Evolutionary conservation across 2,888 invertebrate species (phyloP).

Genomic region (Drosophila aldrichi): DNA sequence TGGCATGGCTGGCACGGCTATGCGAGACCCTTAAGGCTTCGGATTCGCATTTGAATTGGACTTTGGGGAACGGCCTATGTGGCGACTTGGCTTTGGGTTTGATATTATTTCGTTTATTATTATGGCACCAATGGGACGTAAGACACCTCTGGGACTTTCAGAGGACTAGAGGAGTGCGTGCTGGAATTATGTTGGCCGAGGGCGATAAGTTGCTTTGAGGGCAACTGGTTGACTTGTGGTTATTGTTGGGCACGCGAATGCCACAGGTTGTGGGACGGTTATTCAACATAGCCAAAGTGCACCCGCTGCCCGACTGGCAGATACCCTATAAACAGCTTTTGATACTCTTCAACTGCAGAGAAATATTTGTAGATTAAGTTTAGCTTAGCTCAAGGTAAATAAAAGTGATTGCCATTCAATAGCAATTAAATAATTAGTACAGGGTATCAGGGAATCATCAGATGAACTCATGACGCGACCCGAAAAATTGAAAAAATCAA

Average conservation of each 20-base stretch:
- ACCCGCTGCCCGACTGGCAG: background rate
- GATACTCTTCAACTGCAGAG: no score
- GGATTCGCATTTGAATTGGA: background rate
- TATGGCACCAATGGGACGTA: background rate
- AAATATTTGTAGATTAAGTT: no score
- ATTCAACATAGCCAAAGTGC: background rate
- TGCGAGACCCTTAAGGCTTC: background rate
- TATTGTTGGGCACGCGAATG: slow-evolving; percentile 36
- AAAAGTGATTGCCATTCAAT: no score
- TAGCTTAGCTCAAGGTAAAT: no score
- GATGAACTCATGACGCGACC: slow-evolving; percentile 36
- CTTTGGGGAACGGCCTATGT: background rate
- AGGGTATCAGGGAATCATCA: background rate
- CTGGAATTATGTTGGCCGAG: no score
- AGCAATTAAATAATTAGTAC: background rate
- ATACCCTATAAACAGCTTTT: background rate
- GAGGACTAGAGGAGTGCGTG: no score
- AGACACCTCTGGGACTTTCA: no score
- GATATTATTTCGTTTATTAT: background rate
- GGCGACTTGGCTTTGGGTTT: background rate
- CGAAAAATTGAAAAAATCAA: slow-evolving; percentile 45
- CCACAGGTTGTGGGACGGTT: slow-evolving; percentile 39
- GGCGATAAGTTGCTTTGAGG: background rate
- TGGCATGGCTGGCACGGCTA: background rate
- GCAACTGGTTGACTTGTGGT: background rate